Conservation (phyloP, 64 coral and sea anemone species). For the Montipora sp. region DNA sequence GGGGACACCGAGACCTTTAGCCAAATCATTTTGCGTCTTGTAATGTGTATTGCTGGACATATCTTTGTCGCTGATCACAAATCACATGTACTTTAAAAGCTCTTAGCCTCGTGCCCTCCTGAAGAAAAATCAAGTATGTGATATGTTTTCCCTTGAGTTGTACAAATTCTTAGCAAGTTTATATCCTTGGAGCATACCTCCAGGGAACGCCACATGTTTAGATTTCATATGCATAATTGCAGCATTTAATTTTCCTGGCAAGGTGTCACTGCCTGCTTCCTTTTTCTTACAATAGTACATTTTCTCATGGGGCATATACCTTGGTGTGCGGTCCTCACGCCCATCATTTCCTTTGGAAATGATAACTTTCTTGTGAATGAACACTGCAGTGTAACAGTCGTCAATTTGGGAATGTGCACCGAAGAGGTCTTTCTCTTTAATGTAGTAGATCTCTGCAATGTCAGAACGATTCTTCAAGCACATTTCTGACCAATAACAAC, state of each 20-base stretch:
- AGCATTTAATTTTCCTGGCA: not conserved
- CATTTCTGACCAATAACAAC: constrained; percentile 80
- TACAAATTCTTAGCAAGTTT: not conserved
- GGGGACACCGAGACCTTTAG: no score
- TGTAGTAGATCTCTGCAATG: constrained; percentile 86
- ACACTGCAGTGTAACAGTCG: constrained; percentile 82
- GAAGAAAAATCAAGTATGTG: not conserved
- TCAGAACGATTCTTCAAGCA: constrained; percentile 71
- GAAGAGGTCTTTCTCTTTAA: constrained; percentile 85
- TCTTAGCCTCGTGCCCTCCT: no score
- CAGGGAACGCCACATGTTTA: not conserved
- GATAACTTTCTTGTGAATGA: constrained; percentile 87
- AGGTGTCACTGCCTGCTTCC: not conserved
- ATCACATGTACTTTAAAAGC: no score
- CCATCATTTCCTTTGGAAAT: constrained; percentile 53
- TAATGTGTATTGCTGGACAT: no score
- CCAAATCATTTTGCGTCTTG: no score
- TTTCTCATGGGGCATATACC: constrained; percentile 55
- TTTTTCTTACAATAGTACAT: constrained; percentile 58
- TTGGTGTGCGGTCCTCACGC: not conserved
- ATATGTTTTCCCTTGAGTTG: not conserved
- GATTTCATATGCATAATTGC: not conserved
- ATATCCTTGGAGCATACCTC: not conserved
- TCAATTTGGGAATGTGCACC: constrained; percentile 70
- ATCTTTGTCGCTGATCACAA: no score